Percentiles rank a stretch among this genome's conserved stretches.
Evolutionary conservation across 1,140 invertebrate genomes (phyloP).

Genomic region (Cyclina sinensis): DNA sequence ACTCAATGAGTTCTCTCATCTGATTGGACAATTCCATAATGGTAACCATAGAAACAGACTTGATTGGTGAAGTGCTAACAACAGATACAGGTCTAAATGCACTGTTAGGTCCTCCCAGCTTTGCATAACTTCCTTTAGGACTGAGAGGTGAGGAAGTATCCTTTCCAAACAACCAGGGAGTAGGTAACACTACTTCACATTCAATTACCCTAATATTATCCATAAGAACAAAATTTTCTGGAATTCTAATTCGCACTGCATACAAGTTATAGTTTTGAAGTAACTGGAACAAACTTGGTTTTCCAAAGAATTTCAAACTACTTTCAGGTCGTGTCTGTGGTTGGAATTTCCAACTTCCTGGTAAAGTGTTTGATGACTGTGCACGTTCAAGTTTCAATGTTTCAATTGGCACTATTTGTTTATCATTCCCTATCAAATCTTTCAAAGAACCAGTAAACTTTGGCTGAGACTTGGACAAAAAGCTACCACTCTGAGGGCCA

Average conservation of each 20-base stretch:
- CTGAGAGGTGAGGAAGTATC: slow-evolving; percentile 3
- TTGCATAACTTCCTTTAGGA: slow-evolving; percentile 64
- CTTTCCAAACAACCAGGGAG: slow-evolving; percentile 38
- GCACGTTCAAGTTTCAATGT: slow-evolving; percentile 49
- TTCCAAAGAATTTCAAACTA: slow-evolving; percentile 48
- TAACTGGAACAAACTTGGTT: slow-evolving; percentile 66
- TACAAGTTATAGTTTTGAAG: slow-evolving; percentile 62
- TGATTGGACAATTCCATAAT: slow-evolving; percentile 56
- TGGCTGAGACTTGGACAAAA: slow-evolving; percentile 61
- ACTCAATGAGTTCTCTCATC: slow-evolving; percentile 31
- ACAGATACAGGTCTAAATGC: slow-evolving; percentile 55
- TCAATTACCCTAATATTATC: slow-evolving; percentile 59
- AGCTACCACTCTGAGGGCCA: background rate
- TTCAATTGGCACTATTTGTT: slow-evolving; percentile 62
- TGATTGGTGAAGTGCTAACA: slow-evolving; percentile 31
- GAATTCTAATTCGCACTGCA: slow-evolving; percentile 54
- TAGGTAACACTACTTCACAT: slow-evolving; percentile 61
- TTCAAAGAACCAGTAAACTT: slow-evolving; percentile 66
- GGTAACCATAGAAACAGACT: slow-evolving; percentile 63
- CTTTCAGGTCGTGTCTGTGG: slow-evolving; percentile 29
- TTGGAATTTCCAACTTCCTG: slow-evolving; percentile 54
- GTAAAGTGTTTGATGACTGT: slow-evolving; percentile 19
- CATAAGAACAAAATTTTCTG: slow-evolving; percentile 47
- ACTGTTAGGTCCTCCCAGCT: slow-evolving; percentile 62
- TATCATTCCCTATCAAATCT: slow-evolving; percentile 62